Conservation (phyloP, 2,888 invertebrate species). For the Nemoura dubitans region DNA sequence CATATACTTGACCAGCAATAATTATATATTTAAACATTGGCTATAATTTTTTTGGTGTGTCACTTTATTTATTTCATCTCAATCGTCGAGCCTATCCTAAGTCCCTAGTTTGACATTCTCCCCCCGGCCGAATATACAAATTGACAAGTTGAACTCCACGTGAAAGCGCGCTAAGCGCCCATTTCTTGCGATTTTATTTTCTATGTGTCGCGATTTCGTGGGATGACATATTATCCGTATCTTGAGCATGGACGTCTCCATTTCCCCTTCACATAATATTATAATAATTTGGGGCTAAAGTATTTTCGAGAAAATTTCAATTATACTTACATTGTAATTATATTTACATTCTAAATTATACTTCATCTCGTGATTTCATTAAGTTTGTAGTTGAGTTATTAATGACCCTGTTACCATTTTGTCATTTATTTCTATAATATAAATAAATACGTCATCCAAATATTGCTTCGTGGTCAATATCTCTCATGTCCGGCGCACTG, state of each 20-base stretch:
- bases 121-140: not conserved
- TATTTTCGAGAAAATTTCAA: not conserved
- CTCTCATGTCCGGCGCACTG: not conserved
- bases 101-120: not conserved
- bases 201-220: not conserved
- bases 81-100: not conserved
- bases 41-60: not conserved
- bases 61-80: not conserved
- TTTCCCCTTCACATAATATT: not conserved
- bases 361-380: not conserved
- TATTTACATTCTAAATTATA: constrained; percentile 23
- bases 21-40: not conserved
- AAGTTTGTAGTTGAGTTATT: constrained; percentile 17
- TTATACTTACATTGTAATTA: not conserved
- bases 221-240: not conserved
- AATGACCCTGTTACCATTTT: constrained; percentile 36
- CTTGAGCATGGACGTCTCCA: not conserved
- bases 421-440: not conserved
- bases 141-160: not conserved
- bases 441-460: not conserved
- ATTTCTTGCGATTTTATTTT: not conserved
- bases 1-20: not conserved
- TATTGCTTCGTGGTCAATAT: constrained; percentile 35
- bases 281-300: not conserved
- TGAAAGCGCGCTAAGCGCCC: not conserved